Base-by-base conservation (phyloP, 37 sponge, comb jelly and placozoan species). In the Haliclona indistincta region DNA sequence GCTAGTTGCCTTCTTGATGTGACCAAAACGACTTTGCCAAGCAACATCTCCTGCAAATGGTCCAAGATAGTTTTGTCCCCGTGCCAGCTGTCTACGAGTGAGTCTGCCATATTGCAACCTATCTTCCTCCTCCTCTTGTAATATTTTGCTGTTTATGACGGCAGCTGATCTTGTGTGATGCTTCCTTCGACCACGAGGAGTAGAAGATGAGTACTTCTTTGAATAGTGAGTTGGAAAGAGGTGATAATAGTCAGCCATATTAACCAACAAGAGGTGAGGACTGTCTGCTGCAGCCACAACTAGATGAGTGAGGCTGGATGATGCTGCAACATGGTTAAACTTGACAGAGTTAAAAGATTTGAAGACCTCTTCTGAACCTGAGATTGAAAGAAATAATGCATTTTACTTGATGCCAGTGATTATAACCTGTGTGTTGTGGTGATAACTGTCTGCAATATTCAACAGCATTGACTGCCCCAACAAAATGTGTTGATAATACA, bases 241-340 rank as follows among this genome's bases (percentile, higher is more conserved):
- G 38, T 77, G 55, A 42, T 64, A 85, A 37, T 85, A 85, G 26
- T 85, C 85, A 17, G 56, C 42, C 28, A 87, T 39, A 49, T 87
- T 69, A 58, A 81, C 40, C 2, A 75, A 42, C 0, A 86, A 43
- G 4, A 86, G 34, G 54, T 86, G 75, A 62, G 13, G 13, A 51
- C 47, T 74, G 41, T 45, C 45, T n/a, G 40, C 13, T 0, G 72
- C 69, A 38, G 79, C 43, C 38, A 64, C 79, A 25, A 32, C 72
- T 35, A 85, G 64, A 23, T 77, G 53, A 42, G 36, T 70, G 42
- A 85, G 49, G 39, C 72, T 78, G 32, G 78, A 40, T 23, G 85
- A 72, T 19, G 77, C 43, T 30, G 56, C 53, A 0, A 72, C 37
- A 29, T 28, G 64, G 20, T 49, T n/a, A 43, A 77, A 66, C 23